Conservation (phyloP, 2,888 invertebrate genomes). For the Apomyelois bistriatella region DNA sequence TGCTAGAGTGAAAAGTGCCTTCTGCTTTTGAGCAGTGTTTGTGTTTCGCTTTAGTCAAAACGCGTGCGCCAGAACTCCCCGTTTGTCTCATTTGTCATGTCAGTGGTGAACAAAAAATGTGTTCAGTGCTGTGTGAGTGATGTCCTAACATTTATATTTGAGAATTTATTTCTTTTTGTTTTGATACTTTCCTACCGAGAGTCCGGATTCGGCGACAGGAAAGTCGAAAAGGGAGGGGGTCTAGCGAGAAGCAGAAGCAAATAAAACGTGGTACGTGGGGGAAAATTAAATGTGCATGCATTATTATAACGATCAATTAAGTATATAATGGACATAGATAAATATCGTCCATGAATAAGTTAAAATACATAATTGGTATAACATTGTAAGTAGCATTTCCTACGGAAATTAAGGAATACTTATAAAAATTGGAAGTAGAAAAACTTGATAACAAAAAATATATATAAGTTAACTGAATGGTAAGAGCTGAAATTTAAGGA, state of each 20-base stretch:
- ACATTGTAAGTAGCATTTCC: too few species aligned
- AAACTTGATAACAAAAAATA: background rate
- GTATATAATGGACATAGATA: background rate
- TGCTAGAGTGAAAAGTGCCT: conserved; percentile 61
- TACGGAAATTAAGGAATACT: background rate
- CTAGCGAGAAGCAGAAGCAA: conserved; percentile 51
- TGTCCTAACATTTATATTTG: conserved; percentile 78
- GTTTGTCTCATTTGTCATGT: conserved; percentile 36
- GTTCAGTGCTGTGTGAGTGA: conserved; percentile 76
- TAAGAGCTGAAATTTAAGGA: conserved; percentile 17
- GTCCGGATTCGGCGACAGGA: conserved; percentile 76
- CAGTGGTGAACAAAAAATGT: conserved; percentile 58
- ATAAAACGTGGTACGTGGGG: conserved; percentile 17
- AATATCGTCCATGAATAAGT: background rate
- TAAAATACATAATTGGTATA: background rate
- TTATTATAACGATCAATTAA: background rate
- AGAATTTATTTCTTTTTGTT: conserved; percentile 62
- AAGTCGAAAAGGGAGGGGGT: conserved; percentile 61
- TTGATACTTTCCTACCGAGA: conserved; percentile 69
- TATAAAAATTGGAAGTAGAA: background rate
- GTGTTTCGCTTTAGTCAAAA: conserved; percentile 58
- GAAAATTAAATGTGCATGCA: conserved; percentile 22
- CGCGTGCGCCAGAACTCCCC: conserved; percentile 67
- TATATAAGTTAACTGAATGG: background rate
- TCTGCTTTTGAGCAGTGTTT: conserved; percentile 77